Evolutionary conservation across 2,797 vertebrate genomes (phyloP), one percentile per base, ranked within the genome.

Genomic region (Pangasius mekongensis): DNA sequence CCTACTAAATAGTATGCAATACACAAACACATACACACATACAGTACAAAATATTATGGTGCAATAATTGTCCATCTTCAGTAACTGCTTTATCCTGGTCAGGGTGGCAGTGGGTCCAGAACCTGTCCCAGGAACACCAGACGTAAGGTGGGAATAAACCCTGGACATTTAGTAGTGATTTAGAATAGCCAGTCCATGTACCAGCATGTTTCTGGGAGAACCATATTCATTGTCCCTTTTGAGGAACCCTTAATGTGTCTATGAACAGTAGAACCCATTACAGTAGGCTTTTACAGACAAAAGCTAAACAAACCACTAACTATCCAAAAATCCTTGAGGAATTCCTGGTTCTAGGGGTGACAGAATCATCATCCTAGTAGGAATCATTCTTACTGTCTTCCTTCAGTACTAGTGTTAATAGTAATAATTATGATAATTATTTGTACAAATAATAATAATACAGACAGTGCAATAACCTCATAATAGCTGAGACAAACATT

Each of bases 401-500:
- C n/a, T 56, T 80, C 77, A 80, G 30, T 52, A 10, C 52, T 22
- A 7, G 27, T 52, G 2, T 18, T 14, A 39, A 33, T 30, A n/a
- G 39, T 14, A 52, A 56, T 54, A n/a, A 13, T 49, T 73, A 30
- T 52, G 30, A 5, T 54, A 10, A 30, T 71, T 14, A 62, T 81
- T 54, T 69, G 16, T 76, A 56, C 49, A 39, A n/a, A 80, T 47
- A 86, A 67, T 47, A 86, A 67, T 56, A 47, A 77, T 60, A 76
- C 76, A 78, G 76, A 30, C 43, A 43, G 27, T 54, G 49, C 7
- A 30, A 78, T 18, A 78, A 54, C 7, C 49, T 9, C 0, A 33
- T 60, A 13, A 47, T 39, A 76, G 71, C 78, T n/a, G 14, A 60
- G 39, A 86, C 71, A 77, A 36, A 10, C 56, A 24, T 62, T 3